Evolutionary conservation across 1,140 invertebrate species (phyloP), one percentile per base, ranked within the genome.

Genomic region (Berghia stephanieae): DNA sequence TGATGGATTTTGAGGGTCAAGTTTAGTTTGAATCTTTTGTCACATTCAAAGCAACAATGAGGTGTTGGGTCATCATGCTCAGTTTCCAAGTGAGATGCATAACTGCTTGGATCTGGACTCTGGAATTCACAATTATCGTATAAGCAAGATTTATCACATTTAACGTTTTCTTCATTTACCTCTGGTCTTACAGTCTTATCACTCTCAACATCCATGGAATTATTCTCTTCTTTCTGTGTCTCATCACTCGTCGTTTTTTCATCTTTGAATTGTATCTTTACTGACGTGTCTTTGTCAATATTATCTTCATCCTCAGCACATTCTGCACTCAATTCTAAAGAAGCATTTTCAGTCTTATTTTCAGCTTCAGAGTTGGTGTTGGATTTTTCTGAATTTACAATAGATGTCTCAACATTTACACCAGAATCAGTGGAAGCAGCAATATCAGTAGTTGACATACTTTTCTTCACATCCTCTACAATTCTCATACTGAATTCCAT

Each of bases 401-500:
- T n/a, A n/a, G n/a, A n/a, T n/a, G n/a, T n/a, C n/a, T n/a, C n/a
- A n/a, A n/a, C 8, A 13, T 8, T 27, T 43, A 5, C 42, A 55
- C 18, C 46, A 21, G 46, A 1, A 18, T 3, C n/a, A 2, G 36
- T 40, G 31, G 10, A 10, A 55, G 44, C 4, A 49, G 3, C 21
- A 49, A 24, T 5, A 24, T 4, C 49, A n/a, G 34, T 38, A 4
- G 42, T 5, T 18, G 36, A 18, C 3, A 43, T 24, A 13, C 1
- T 27, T 8, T 46, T 44, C 8, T 1, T 70, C 16, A 27, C 68
- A 3, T 2, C 10, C 3, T 16, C 31, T 16, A 44, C 31, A 40
- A 70, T 44, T 44, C 31, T 70, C 68, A 70, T 43, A 70, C 27
- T 70, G 68, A n/a, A 70, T 43, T 24, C 68, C 68, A 44, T 34